Percentiles rank a stretch among this genome's conserved stretches.
Evolutionary conservation across 2,888 invertebrate species (phyloP).

Genomic region (Acleris cristana): DNA sequence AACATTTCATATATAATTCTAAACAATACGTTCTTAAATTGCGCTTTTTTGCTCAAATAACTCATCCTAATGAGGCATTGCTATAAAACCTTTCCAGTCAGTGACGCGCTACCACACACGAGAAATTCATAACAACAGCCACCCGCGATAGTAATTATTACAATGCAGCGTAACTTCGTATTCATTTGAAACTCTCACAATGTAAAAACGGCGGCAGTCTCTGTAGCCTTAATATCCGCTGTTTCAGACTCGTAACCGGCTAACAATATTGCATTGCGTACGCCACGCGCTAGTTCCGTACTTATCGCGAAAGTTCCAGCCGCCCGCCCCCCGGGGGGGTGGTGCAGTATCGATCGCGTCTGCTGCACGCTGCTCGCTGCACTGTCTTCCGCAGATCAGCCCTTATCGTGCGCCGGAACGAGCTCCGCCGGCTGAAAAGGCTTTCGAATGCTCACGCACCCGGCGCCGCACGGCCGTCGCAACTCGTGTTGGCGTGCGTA

Average conservation of each 20-base stretch:
- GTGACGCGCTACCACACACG: constrained; percentile 18
- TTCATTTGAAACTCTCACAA: constrained; percentile 74
- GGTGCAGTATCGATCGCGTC: constrained; percentile 81
- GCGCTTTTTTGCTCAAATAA: not conserved
- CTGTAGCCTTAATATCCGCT: constrained; percentile 81
- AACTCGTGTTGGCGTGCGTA: constrained; percentile 51
- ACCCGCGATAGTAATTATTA: constrained; percentile 63
- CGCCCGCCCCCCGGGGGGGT: constrained; percentile 48
- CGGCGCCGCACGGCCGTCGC: constrained; percentile 58
- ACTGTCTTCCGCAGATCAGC: constrained; percentile 82
- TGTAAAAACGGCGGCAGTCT: constrained; percentile 74
- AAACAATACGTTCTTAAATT: too few relatives aligned
- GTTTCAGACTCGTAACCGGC: constrained; percentile 81
- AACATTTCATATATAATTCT: too few relatives aligned
- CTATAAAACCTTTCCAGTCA: constrained; percentile 7
- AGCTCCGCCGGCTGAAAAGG: constrained; percentile 68
- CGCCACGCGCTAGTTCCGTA: constrained; percentile 82
- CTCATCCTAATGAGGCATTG: constrained; percentile 4
- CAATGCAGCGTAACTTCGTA: constrained; percentile 67
- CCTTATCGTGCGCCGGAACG: constrained; percentile 77
- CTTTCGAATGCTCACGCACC: constrained; percentile 66
- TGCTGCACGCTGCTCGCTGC: constrained; percentile 76
- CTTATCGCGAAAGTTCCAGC: constrained; percentile 83
- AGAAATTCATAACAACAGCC: constrained; percentile 31
- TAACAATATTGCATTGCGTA: constrained; percentile 84